phyloP scores from a whole-genome alignment of 1,140 invertebrate species.

The Leguminivora glycinivorella region DNA sequence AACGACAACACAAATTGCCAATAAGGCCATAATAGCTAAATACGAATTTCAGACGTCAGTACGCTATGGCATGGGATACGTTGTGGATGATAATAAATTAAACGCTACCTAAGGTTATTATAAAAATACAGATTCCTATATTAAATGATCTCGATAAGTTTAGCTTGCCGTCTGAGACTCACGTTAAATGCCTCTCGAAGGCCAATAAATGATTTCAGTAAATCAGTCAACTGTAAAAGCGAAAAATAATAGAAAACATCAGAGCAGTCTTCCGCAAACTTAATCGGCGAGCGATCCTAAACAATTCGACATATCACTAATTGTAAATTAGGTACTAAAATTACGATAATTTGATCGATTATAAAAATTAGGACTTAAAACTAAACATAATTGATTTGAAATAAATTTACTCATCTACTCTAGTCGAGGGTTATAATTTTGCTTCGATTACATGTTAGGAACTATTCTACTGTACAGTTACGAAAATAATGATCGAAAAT shows the following conservation, averaged over 20 bases:
- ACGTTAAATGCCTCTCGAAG: constrained; percentile 65
- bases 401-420: constrained; percentile 63
- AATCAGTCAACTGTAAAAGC: constrained; percentile 42
- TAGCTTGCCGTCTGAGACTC: constrained; percentile 75
- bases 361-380: constrained; percentile 61
- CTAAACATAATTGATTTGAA: constrained; percentile 53
- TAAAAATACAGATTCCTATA: constrained; percentile 77
- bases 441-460: constrained; percentile 76
- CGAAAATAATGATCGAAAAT: constrained; percentile 57
- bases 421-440: constrained; percentile 73
- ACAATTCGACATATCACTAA: constrained; percentile 58
- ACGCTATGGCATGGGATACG: constrained; percentile 55
- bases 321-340: constrained; percentile 56
- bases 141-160: constrained; percentile 71
- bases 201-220: constrained; percentile 41
- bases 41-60: constrained; percentile 42
- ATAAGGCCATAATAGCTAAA: constrained; percentile 59
- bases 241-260: constrained; percentile 52
- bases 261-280: constrained; percentile 71
- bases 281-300: constrained; percentile 37
- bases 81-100: constrained; percentile 44
- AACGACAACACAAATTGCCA: constrained; percentile 61
- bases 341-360: constrained; percentile 62
- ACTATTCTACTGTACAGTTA: constrained; percentile 76
- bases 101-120: constrained; percentile 69